Evolutionary conservation across 2,888 invertebrate species (phyloP).

Genomic region (Rotaria magnacalcarata): DNA sequence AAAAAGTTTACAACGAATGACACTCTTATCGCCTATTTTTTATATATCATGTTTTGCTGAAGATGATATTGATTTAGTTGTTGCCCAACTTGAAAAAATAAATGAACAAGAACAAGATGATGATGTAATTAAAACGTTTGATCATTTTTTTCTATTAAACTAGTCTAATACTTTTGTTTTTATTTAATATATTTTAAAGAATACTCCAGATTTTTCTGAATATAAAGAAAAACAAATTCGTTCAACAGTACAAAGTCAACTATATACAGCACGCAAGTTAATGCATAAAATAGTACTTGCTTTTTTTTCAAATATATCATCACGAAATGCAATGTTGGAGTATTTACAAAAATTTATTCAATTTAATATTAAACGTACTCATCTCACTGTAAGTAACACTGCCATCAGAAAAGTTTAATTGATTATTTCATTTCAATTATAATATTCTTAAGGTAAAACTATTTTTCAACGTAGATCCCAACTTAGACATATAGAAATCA

Average conservation of each 20-base stretch:
- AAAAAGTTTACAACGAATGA: conserved; percentile 60
- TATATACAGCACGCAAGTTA: conserved; percentile 9
- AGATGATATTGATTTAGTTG: conserved; percentile 66
- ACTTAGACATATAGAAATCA: too few relatives aligned
- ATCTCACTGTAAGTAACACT: background rate
- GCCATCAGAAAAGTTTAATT: too few relatives aligned
- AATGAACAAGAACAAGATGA: conserved; percentile 20
- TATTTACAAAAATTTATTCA: conserved; percentile 32
- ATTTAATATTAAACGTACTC: background rate
- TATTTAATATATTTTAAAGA: background rate
- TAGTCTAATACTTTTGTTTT: background rate
- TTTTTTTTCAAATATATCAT: conserved; percentile 25
- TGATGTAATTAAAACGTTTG: background rate
- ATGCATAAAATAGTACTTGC: conserved; percentile 34
- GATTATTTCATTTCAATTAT: too few relatives aligned
- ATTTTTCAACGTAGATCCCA: too few relatives aligned
- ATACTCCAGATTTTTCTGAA: background rate
- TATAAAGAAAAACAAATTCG: conserved; percentile 25
- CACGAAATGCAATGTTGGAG: background rate
- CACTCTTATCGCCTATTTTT: conserved; percentile 84
- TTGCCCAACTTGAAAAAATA: conserved; percentile 31
- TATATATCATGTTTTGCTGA: conserved; percentile 85
- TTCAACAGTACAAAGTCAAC: conserved; percentile 20
- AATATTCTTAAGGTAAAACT: too few relatives aligned
- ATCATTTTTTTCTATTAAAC: background rate